Conservation (phyloP, 2,113 vertebrate species). For the Trogon surrucura region DNA sequence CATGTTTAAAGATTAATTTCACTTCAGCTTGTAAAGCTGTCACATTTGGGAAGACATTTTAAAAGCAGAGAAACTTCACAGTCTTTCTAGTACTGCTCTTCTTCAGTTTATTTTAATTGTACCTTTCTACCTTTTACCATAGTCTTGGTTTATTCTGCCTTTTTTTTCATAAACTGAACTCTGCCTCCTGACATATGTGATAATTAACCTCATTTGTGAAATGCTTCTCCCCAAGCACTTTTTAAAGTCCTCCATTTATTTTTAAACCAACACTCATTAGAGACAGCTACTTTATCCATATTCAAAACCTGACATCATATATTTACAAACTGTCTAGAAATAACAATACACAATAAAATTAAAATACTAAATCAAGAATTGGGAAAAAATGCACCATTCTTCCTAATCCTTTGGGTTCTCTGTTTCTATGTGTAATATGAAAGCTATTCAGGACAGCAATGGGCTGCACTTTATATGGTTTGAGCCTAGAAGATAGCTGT, state of each 20-base stretch:
- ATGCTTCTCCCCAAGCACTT: background rate
- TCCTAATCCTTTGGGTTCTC: background rate
- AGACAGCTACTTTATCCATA: background rate
- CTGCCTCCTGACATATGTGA: background rate
- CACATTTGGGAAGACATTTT: background rate
- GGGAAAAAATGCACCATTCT: background rate
- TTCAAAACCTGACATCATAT: background rate
- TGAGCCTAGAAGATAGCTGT: background rate
- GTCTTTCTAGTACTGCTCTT: background rate
- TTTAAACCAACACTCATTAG: background rate
- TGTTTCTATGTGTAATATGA: background rate
- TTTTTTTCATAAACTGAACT: background rate
- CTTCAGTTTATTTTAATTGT: background rate
- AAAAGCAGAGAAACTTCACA: background rate
- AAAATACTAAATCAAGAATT: background rate
- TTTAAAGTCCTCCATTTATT: background rate
- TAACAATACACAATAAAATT: background rate
- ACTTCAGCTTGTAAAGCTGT: background rate
- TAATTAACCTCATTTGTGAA: conserved; percentile 31
- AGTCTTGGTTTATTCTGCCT: background rate
- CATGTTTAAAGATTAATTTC: conserved; percentile 25
- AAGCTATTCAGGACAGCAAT: background rate
- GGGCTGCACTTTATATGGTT: background rate
- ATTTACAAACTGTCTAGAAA: background rate
- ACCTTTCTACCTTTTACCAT: background rate